phyloP scores from a whole-genome alignment of 2,113 vertebrate genomes.

The Lepisosteus osseus region DNA sequence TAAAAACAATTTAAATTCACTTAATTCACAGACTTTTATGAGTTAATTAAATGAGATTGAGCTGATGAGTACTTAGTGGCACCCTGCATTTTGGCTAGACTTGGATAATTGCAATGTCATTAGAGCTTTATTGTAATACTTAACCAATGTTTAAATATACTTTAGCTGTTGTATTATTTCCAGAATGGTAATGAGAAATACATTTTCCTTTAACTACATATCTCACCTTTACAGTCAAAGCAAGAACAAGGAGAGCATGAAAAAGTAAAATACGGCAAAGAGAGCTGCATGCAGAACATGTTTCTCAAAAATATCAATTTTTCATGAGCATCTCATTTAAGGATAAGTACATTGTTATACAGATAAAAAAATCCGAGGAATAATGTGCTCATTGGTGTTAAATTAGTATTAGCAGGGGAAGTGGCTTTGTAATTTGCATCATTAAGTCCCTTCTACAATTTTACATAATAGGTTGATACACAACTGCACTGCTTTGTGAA shows the following conservation, averaged over 20 bases:
- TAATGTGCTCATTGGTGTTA: background rate
- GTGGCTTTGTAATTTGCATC: background rate
- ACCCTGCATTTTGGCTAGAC: no score
- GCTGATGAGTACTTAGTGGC: no score
- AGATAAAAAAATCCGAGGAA: background rate
- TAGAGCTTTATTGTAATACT: no score
- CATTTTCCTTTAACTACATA: no score
- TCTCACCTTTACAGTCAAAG: no score
- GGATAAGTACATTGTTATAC: background rate
- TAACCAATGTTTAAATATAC: no score
- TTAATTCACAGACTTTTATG: no score
- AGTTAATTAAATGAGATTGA: no score
- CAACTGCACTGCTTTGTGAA: conserved; percentile 5
- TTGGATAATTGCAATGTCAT: no score
- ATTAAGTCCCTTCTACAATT: background rate
- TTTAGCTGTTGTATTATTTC: no score
- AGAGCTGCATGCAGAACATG: background rate
- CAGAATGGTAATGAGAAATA: no score
- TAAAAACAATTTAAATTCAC: no score
- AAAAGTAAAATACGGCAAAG: background rate
- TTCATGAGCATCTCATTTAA: conserved; percentile 3
- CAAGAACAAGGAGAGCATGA: background rate
- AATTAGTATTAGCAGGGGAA: background rate
- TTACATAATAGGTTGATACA: background rate
- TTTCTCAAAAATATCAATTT: background rate